Percentiles rank a stretch among this genome's conserved stretches.
Conservation (phyloP, 2,113 vertebrate genomes). For the Climacteris rufus region DNA sequence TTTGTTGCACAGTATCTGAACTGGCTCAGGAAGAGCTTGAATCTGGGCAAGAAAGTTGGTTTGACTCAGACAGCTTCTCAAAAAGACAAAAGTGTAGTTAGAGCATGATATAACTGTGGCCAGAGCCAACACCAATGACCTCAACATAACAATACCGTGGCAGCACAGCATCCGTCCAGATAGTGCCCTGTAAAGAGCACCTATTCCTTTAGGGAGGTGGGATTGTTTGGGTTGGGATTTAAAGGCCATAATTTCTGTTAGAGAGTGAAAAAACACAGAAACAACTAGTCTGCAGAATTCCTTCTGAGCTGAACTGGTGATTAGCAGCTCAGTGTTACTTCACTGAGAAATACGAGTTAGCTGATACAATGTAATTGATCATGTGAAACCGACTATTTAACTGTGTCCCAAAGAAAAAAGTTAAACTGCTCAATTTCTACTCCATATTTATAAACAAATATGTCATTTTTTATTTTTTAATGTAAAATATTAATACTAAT, state of each 20-base stretch:
- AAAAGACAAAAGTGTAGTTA: not conserved
- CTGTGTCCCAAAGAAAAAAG: not conserved
- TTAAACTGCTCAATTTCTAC: not conserved
- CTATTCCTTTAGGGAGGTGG: too few species aligned
- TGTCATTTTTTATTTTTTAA: not conserved
- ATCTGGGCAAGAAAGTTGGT: not conserved
- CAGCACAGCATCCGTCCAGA: rapidly evolving
- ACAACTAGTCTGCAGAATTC: not conserved
- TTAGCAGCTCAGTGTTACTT: not conserved
- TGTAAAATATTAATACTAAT: not conserved
- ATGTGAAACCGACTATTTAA: not conserved
- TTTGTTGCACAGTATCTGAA: not conserved
- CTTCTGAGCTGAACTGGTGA: not conserved
- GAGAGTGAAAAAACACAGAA: not conserved
- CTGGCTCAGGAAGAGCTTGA: not conserved
- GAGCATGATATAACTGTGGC: not conserved
- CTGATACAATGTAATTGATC: not conserved
- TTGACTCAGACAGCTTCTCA: not conserved
- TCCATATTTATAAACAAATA: not conserved
- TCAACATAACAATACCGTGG: not conserved
- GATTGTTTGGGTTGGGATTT: not conserved
- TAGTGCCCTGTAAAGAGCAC: not conserved
- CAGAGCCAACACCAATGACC: not conserved
- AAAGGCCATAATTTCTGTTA: not conserved
- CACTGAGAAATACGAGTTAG: not conserved